phyloP scores from a whole-genome alignment of 2,113 vertebrate genomes.

The Caranx ignobilis region DNA sequence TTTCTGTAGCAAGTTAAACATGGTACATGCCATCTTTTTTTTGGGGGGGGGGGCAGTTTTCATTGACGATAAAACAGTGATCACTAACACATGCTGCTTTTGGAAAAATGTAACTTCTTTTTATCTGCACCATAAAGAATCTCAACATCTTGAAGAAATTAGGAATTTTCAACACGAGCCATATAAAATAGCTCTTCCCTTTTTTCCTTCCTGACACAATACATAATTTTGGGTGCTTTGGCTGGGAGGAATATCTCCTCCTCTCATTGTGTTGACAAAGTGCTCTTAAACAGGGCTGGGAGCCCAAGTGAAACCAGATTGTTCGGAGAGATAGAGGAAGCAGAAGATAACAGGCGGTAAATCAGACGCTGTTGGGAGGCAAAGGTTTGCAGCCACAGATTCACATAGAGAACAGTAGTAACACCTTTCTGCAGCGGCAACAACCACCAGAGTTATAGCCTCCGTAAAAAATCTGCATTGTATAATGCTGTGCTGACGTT shows the following conservation, averaged over 20 bases:
- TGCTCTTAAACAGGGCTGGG: slow-evolving; percentile 67
- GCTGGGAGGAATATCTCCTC: slow-evolving; percentile 63
- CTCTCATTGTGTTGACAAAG: slow-evolving; percentile 73
- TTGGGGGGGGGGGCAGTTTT: background rate
- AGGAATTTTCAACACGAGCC: slow-evolving; percentile 59
- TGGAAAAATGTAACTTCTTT: slow-evolving; percentile 47
- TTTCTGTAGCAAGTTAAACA: slow-evolving; percentile 3
- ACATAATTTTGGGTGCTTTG: slow-evolving; percentile 62
- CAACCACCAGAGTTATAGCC: slow-evolving; percentile 47
- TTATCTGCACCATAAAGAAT: slow-evolving; percentile 55
- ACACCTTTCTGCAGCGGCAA: slow-evolving; percentile 59
- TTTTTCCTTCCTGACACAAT: slow-evolving; percentile 65
- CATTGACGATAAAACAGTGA: slow-evolving; percentile 39
- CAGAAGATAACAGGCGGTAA: slow-evolving; percentile 62
- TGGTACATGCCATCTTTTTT: background rate
- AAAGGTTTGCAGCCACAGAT: slow-evolving; percentile 46
- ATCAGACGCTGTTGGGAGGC: slow-evolving; percentile 55
- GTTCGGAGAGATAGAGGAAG: slow-evolving; percentile 61
- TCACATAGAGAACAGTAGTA: slow-evolving; percentile 42
- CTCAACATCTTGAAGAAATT: slow-evolving; percentile 78
- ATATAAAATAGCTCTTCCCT: slow-evolving; percentile 53
- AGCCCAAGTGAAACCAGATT: slow-evolving; percentile 79
- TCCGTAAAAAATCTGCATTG: slow-evolving; percentile 38
- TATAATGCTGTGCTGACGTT: slow-evolving; percentile 43
- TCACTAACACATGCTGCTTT: slow-evolving; percentile 33